phyloP scores from a whole-genome alignment of 2,888 invertebrate species.

The Tachina grossa region DNA sequence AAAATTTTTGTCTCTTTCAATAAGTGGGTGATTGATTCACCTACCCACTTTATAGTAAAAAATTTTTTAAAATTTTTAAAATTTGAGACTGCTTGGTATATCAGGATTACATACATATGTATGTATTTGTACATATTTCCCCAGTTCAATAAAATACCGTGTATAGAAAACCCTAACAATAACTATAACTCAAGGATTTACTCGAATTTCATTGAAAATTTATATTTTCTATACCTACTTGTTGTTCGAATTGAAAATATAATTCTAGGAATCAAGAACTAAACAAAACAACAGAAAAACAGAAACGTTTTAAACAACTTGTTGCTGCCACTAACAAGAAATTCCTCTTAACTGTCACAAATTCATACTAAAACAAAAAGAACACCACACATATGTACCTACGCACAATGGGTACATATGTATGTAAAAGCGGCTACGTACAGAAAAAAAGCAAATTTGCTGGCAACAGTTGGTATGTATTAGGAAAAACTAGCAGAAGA shows the following conservation, averaged over 20 bases:
- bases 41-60: too few species aligned
- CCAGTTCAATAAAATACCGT: too few species aligned
- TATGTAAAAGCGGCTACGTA: neutral
- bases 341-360: constrained; percentile 50
- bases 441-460: neutral
- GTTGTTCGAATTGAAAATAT: neutral
- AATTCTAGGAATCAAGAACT: constrained; percentile 23
- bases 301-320: constrained; percentile 27
- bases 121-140: too few species aligned
- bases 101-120: too few species aligned
- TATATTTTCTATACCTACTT: neutral
- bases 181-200: neutral
- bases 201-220: neutral
- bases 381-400: neutral
- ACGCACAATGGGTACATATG: neutral
- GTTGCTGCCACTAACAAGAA: constrained; percentile 41
- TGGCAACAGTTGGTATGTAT: neutral
- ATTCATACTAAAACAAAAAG: constrained; percentile 4
- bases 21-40: too few species aligned
- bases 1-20: too few species aligned
- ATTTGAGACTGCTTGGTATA: too few species aligned
- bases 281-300: neutral
- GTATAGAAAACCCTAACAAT: too few species aligned
- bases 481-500: neutral
- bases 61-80: too few species aligned